Evolutionary conservation across 2,113 vertebrate species (phyloP), one percentile per base, ranked within the genome.

Genomic region (Dicerorhinus sumatrensis): DNA sequence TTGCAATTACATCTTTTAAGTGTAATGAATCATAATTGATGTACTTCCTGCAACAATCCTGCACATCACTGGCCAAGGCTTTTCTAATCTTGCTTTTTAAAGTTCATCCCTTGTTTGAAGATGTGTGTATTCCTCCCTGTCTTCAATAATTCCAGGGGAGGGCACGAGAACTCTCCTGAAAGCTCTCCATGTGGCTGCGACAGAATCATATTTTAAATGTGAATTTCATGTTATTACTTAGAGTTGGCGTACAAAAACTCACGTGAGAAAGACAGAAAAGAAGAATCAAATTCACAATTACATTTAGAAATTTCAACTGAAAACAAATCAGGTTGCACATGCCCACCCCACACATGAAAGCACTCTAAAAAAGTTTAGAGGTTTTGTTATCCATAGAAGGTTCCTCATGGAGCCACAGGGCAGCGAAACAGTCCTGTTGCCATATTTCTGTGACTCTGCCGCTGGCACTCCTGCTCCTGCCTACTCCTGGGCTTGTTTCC

Each of bases 11-110:
- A 29, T 63, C 90, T 75, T 85, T 95, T 83, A 88, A 90, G 94
- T 94, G 23, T 69, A 72, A 77, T 98, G 97, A 96, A 36, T 96
- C 94, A 97, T 96, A 95, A 93, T 92, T 76, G 83, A 92, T 29
- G 27, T 33, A 58, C 92, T 96, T 97, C 90, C 95, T 97, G 87
- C n/a, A 84, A 56, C 27, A 88, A 33, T 72, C 16, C 13, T 93
- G 46, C n/a, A 25, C 79, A 56, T 91, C 58, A 6, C 73, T 62
- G 4, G 56, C 54, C 69, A 29, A 7, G 21, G 13, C 39, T 46
- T 93, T 91, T 86, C 80, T 79, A 42, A 76, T 63, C 63, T 87
- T 56, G 39, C 83, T 92, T 73, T 89, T 39, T 33, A n/a, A 54
- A 79, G 20, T 62, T 63, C 29, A 56, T 69, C 16, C 56, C 60